These are phyloP conservation scores for Slavum lentiscoides DNA, from an alignment of 2,888 invertebrate genomes.

Conservation along the genomic window DNA sequence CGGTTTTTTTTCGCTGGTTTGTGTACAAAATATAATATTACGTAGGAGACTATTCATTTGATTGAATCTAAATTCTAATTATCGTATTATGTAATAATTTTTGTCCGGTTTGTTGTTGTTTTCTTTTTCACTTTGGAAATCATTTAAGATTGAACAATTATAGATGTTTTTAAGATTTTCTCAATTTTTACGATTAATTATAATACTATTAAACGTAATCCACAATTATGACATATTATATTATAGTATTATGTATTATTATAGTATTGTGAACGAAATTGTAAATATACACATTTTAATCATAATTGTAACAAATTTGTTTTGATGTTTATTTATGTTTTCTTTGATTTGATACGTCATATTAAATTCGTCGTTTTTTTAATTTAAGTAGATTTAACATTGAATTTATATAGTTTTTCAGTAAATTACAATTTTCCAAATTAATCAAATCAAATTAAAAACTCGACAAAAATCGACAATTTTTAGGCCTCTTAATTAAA, in stretches of 20 bases:
- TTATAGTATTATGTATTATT: neutral
- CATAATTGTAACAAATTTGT: constrained; percentile 19
- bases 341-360: constrained; percentile 8
- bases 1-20: constrained; percentile 26
- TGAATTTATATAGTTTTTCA: too few species aligned
- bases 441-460: too few species aligned
- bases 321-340: neutral
- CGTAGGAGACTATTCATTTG: neutral
- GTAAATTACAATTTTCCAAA: too few species aligned
- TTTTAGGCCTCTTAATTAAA: too few species aligned
- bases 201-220: constrained; percentile 1
- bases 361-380: neutral
- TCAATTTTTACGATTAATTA: constrained; percentile 37
- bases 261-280: constrained; percentile 33
- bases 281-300: constrained; percentile 47
- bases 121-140: constrained; percentile 11
- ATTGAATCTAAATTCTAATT: constrained; percentile 8
- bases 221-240: constrained; percentile 15
- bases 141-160: constrained; percentile 8
- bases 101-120: constrained; percentile 10
- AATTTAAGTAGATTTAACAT: too few species aligned
- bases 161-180: constrained; percentile 37
- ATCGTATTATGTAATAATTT: constrained; percentile 23
- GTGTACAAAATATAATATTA: constrained; percentile 27
- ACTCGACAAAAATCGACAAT: too few species aligned